Percentiles rank a stretch among this genome's conserved stretches.
Conservation (phyloP, 2,888 invertebrate species). For the Nemapogon koenigi region DNA sequence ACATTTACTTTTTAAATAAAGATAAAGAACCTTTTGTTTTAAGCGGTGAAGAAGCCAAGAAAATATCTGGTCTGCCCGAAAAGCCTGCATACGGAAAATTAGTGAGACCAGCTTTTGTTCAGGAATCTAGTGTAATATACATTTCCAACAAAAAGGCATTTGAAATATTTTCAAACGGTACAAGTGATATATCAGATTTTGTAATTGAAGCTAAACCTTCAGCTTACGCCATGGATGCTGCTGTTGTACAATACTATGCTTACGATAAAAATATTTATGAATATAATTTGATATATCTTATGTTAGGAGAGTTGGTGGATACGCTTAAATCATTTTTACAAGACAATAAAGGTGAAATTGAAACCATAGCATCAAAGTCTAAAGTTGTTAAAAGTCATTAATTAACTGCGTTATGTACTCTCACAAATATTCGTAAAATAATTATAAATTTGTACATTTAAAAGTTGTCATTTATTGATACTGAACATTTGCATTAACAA, state of each 20-base stretch:
- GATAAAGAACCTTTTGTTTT: background rate
- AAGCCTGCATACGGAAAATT: constrained; percentile 27
- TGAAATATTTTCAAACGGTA: constrained; percentile 27
- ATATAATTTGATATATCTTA: constrained; percentile 27
- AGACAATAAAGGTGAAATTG: too few species aligned
- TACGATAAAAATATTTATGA: constrained; percentile 41
- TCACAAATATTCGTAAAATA: too few species aligned
- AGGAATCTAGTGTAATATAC: constrained; percentile 25
- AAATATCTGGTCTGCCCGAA: background rate
- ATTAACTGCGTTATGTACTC: too few species aligned
- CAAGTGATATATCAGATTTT: constrained; percentile 22
- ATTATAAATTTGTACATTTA: too few species aligned
- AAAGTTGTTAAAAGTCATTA: too few species aligned
- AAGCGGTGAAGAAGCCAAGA: background rate
- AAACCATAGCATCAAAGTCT: too few species aligned
- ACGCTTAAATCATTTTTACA: too few species aligned
- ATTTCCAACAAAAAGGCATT: constrained; percentile 28
- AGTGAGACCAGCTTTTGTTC: constrained; percentile 28
- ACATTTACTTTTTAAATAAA: constrained; percentile 27
- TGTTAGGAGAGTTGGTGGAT: too few species aligned
- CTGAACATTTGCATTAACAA: too few species aligned
- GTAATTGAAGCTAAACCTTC: constrained; percentile 26
- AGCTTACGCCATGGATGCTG: constrained; percentile 32
- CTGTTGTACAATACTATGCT: constrained; percentile 33
- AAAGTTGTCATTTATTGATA: too few species aligned